Base-by-base conservation (phyloP, 1,140 invertebrate species). In the Drosophila kohkoa region DNA sequence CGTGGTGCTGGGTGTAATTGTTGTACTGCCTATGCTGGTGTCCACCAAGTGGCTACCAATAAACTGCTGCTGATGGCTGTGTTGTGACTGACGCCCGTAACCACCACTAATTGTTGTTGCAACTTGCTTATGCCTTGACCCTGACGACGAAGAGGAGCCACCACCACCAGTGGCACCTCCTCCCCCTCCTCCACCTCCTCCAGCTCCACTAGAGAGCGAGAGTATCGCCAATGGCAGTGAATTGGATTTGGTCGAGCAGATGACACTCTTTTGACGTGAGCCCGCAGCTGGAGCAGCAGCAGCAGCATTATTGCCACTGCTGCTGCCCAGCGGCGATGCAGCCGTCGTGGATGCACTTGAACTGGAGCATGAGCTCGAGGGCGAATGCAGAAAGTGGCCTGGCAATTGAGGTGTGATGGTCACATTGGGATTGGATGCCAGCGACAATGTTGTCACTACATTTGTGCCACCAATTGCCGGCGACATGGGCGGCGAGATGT, bases 401-500 rank as follows among this genome's bases (percentile, higher is more conserved):
- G 90, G 90, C 79, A 92, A 57, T 13, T 92, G 90, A 0, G 91
- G 91, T 1, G 88, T 92, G 58, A 92, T 91, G 5, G 90, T 92
- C 41, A 92, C 90, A 77, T 90, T 90, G 0, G 87, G 87, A 75
- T 88, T 92, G 10, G 90, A 91, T 15, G 86, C 79, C 55, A 91
- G 57, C 11, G 90, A 82, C 28, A 90, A 43, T 1, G 85, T 87
- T 13, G 86, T 85, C 58, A 78, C 86, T 51, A 78, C 86, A 63
- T 63, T 72, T 1, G 16, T 54, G 45, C 16, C 64, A 59, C 68
- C 82, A 66, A 83, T 82, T 1, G 91, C 80, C 10, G 91, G 91
- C 11, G 91, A 92, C 69, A 92, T 92, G 1, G 91, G 91, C n/a
- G 91, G 91, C 13, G 91, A 92, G 25, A 92, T 92, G 41, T 92